Base-by-base conservation (phyloP, 2,797 vertebrate species). In the Gymnothorax javanicus region DNA sequence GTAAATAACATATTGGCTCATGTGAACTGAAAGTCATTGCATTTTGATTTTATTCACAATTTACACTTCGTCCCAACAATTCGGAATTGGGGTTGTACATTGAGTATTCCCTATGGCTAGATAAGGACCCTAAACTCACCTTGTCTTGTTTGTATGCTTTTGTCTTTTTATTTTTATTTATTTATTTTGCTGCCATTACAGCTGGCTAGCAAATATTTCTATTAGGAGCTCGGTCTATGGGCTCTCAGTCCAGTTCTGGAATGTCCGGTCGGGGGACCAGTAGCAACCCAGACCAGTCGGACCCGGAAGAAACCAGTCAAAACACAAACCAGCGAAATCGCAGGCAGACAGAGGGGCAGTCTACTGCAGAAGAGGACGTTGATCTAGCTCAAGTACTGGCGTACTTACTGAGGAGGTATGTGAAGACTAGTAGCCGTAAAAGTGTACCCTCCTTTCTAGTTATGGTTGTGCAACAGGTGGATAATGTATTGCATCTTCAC, bases 311-410 rank as follows among this genome's bases (percentile, higher is more conserved):
- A 81, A 81, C 52, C 2, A 96, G 92, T 92, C 94, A 95, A 89
- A 93, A 90, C 91, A 90, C 91, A 85, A 91, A 81, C 87, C 89
- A 86, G 17, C 90, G 87, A 64, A 67, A 64, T 75, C 86, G 50
- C 3, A 91, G 91, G 12, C 87, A 92, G 86, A 88, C 90, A 25
- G 95, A 95, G 87, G 92, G 94, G 81, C 94, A 93, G 87, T 87
- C 83, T 7, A 52, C 84, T 50, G 54, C 89, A 91, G 90, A 13
- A 82, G 91, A 85, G 89, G 89, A 85, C 91, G 93, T 91, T 92
- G 91, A 89, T 88, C 94, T 98, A 95, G 97, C 97, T 89, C 97
- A 98, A 97, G 97, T 98, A 91, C 96, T 98, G 97, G 97, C 97
- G 94, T 98, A 98, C 93, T 94, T 98, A 96, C 95, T 98, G 91